Evolutionary conservation across 2,797 vertebrate genomes (phyloP), one percentile per base, ranked within the genome.

Genomic region (Tinamus major): DNA sequence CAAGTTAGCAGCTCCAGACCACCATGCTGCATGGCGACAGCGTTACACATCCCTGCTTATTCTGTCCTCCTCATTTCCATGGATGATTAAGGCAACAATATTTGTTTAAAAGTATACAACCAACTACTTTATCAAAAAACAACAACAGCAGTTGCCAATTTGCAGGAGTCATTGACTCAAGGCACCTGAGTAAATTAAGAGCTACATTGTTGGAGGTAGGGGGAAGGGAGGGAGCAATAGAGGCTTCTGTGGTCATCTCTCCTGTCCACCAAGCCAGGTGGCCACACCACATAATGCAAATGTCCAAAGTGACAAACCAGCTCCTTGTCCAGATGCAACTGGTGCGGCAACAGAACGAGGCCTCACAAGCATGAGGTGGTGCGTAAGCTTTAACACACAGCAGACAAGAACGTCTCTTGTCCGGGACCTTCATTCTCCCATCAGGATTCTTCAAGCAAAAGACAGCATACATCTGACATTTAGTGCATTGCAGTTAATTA

Each of bases 361-460:
- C 83, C 27, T 79, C 44, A 77, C 88, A 92, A 67, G 37, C 77
- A 86, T 67, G 53, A 96, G 79, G 64, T 82, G 64, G 77, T 88
- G 49, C 6, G 53, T 89, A 79, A 85, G 19, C 8, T 85, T 87
- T 65, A 63, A 55, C 19, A 35, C 33, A 48, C 75, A 42, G 65
- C 31, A 90, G 18, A 29, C 10, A 83, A 29, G 5, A 39, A 48
- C 48, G 75, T 78, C 7, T 68, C 26, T 37, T 42, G 8, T 76
- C 56, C 6, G 0, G 11, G 1, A 24, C 62, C 53, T 46, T 72
- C 55, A 53, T 58, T 85, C 53, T 46, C 59, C 46, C 24, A 9
- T 48, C 53, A 71, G 10, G 13, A 15, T 17, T 56, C 42, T 21
- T 89, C 56, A 89, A 59, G 80, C 6, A 69, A 65, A 88, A 76